These are phyloP conservation scores for Belonocnema kinseyi DNA, from an alignment of 1,140 invertebrate genomes.

Conservation along the genomic window DNA sequence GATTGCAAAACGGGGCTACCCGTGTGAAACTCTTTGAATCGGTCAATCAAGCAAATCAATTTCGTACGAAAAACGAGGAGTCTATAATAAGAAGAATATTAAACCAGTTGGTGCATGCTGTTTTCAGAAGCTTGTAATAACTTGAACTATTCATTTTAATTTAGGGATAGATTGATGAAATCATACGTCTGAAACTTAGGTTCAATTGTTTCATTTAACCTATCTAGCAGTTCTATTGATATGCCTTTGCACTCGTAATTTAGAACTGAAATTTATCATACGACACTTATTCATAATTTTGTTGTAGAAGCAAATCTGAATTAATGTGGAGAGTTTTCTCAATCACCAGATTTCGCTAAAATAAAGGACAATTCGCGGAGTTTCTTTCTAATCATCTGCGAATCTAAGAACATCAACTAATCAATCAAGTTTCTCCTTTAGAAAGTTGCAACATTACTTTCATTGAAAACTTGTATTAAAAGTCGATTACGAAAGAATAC, in stretches of 20 bases:
- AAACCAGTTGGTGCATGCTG: not conserved
- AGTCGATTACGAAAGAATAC: conserved; percentile 9
- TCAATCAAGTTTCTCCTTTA: conserved; percentile 30
- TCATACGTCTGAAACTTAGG: conserved; percentile 21
- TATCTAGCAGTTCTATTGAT: conserved; percentile 10
- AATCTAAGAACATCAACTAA: conserved; percentile 1
- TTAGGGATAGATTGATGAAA: conserved; percentile 30
- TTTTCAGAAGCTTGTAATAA: conserved; percentile 26
- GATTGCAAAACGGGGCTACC: conserved; percentile 7
- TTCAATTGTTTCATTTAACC: conserved; percentile 28
- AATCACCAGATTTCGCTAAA: not conserved
- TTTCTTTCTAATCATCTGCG: not conserved
- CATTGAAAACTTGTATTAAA: conserved; percentile 7
- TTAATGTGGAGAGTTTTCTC: not conserved
- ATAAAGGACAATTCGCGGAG: not conserved
- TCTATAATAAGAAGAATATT: not conserved
- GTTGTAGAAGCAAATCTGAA: conserved; percentile 10
- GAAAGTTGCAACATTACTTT: conserved; percentile 25
- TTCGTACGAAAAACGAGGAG: not conserved
- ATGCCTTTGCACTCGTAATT: conserved; percentile 22
- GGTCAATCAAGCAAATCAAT: not conserved
- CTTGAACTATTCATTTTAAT: conserved; percentile 9
- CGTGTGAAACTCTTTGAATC: conserved; percentile 2
- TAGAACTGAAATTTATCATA: conserved; percentile 26
- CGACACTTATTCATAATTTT: conserved; percentile 17